A percentile compares a stretch with the other conserved stretches of the same genome.
phyloP scores from a whole-genome alignment of 2,888 invertebrate genomes.

The Stenichneumon culpator region DNA sequence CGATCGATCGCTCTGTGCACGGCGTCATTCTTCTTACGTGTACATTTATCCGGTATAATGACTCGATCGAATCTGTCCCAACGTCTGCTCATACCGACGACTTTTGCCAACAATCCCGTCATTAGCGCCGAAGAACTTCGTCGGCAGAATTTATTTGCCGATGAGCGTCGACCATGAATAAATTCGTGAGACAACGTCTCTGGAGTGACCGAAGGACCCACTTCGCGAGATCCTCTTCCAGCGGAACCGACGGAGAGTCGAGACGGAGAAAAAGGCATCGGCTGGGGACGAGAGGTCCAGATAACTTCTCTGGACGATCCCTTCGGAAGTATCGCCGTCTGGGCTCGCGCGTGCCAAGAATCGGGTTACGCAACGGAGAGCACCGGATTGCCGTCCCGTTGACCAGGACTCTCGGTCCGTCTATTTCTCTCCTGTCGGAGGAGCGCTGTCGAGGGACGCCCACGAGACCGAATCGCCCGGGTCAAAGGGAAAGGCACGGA shows the following conservation, averaged over 20 bases:
- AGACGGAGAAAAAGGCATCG: not conserved
- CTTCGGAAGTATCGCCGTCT: slow-evolving; percentile 51
- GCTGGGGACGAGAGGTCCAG: not conserved
- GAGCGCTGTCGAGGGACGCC: slow-evolving; percentile 48
- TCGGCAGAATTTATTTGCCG: not conserved
- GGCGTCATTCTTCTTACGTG: not conserved
- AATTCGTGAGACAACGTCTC: not conserved
- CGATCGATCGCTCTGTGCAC: slow-evolving; percentile 13
- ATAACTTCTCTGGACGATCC: slow-evolving; percentile 27
- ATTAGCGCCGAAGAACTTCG: not conserved
- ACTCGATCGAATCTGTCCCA: not conserved
- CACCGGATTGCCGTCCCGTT: slow-evolving; percentile 4
- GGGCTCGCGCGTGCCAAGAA: slow-evolving; percentile 57
- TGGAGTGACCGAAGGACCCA: not conserved
- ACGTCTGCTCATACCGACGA: not conserved
- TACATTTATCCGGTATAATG: not conserved
- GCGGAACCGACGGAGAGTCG: not conserved
- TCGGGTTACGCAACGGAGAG: slow-evolving; percentile 53
- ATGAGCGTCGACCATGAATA: not conserved
- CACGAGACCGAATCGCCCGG: slow-evolving; percentile 58
- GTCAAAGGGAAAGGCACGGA: slow-evolving; percentile 69
- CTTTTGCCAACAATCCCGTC: slow-evolving; percentile 9
- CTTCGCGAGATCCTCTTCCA: not conserved
- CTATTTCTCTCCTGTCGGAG: slow-evolving; percentile 33
- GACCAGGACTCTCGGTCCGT: slow-evolving; percentile 35